Percentiles rank a stretch among this genome's conserved stretches.
These are phyloP conservation scores for Steinernema carpocapsae DNA, from an alignment of 2,888 invertebrate species.

Conservation along the genomic window DNA sequence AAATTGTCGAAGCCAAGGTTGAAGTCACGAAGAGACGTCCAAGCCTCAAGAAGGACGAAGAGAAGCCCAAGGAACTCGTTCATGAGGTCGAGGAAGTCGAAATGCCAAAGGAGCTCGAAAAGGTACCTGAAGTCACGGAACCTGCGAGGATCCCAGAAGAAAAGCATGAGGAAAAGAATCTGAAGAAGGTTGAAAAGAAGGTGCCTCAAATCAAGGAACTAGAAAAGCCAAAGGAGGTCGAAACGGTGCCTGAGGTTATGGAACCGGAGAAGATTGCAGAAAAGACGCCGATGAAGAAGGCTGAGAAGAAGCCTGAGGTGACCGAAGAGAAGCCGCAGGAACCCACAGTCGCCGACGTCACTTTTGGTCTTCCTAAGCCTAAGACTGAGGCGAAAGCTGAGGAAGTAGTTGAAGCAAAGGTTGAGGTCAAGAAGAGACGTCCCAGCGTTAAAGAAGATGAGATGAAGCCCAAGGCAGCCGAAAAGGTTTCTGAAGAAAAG, in stretches of 20 bases:
- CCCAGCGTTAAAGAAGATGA: background rate
- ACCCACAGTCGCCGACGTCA: background rate
- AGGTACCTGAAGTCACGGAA: background rate
- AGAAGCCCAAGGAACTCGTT: background rate
- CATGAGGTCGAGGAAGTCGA: background rate
- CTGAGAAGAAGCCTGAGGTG: slow-evolving; percentile 31
- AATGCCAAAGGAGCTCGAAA: slow-evolving; percentile 15
- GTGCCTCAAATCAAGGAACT: slow-evolving; percentile 33
- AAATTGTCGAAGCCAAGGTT: background rate
- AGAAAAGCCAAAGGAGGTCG: slow-evolving; percentile 29
- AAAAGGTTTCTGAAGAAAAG: background rate
- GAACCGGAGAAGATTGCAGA: slow-evolving; percentile 39
- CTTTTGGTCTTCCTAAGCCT: background rate
- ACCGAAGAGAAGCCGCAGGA: slow-evolving; percentile 36
- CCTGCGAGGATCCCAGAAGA: slow-evolving; percentile 15
- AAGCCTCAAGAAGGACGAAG: background rate
- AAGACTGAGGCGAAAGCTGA: background rate
- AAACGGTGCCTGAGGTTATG: too few species aligned
- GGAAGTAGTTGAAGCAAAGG: background rate
- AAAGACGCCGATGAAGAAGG: slow-evolving; percentile 39
- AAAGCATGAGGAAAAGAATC: background rate
- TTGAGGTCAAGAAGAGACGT: background rate
- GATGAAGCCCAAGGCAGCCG: slow-evolving; percentile 11
- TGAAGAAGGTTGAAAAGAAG: slow-evolving; percentile 35
- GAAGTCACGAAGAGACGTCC: background rate